phyloP scores from a whole-genome alignment of 2,888 invertebrate genomes.

The Xestia sexstrigata region DNA sequence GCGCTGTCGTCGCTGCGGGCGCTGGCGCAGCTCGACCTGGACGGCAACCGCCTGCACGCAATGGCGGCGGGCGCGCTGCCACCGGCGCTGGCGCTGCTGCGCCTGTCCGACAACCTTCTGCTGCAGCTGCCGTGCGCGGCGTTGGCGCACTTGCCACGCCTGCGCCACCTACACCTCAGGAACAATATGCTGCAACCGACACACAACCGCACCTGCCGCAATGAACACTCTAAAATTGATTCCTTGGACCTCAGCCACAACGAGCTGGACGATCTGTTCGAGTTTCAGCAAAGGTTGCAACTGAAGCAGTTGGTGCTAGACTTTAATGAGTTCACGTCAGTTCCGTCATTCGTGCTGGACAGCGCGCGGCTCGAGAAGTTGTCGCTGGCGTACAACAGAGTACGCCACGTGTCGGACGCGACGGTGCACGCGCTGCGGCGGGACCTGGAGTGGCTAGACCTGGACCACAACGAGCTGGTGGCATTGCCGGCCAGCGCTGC shows the following conservation, averaged over 20 bases:
- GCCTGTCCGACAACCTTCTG: slow-evolving; percentile 92
- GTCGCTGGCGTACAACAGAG: slow-evolving; percentile 93
- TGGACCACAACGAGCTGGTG: slow-evolving; percentile 93
- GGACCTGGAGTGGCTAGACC: slow-evolving; percentile 93
- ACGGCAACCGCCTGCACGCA: slow-evolving; percentile 92
- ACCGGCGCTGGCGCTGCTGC: slow-evolving; percentile 91
- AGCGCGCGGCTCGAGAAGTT: slow-evolving; percentile 93
- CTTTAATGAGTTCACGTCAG: slow-evolving; percentile 92
- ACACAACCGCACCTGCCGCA: slow-evolving; percentile 72
- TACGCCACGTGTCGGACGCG: slow-evolving; percentile 91
- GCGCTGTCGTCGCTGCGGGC: slow-evolving; percentile 92
- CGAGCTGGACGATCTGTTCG: slow-evolving; percentile 92
- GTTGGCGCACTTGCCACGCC: slow-evolving; percentile 89
- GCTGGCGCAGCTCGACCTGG: slow-evolving; percentile 91
- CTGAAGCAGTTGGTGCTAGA: slow-evolving; percentile 94
- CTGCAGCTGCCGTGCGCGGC: slow-evolving; percentile 90
- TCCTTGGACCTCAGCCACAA: slow-evolving; percentile 95
- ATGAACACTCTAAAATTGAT: slow-evolving; percentile 91
- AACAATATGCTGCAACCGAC: slow-evolving; percentile 76
- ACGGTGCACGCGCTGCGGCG: slow-evolving; percentile 93
- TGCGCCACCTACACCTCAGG: slow-evolving; percentile 92
- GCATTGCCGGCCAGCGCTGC: slow-evolving; percentile 92
- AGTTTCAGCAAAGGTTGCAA: slow-evolving; percentile 92
- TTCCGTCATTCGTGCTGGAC: slow-evolving; percentile 92
- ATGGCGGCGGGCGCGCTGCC: slow-evolving; percentile 91